These are phyloP conservation scores for Drosophila gaucha DNA, from an alignment of 2,888 invertebrate genomes.

Conservation along the genomic window DNA sequence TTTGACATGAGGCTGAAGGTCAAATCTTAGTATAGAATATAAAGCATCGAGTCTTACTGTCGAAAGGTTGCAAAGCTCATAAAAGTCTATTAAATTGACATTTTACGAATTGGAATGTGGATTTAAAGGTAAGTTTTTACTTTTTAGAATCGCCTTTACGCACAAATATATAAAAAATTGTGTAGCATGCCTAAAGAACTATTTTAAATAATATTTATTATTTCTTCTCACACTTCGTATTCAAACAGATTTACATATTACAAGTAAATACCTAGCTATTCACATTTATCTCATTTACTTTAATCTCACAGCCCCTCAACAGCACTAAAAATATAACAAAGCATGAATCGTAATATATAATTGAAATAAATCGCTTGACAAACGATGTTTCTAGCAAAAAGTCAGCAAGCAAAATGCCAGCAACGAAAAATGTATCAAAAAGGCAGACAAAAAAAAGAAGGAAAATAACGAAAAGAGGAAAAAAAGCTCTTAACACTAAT, in stretches of 20 bases:
- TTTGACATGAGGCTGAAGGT: constrained; percentile 14
- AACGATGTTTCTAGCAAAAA: constrained; percentile 54
- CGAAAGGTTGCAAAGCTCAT: neutral
- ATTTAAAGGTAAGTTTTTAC: neutral
- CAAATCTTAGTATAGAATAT: constrained; percentile 5
- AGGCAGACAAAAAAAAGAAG: constrained; percentile 3
- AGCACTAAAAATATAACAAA: constrained; percentile 24
- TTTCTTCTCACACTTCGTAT: neutral
- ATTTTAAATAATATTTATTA: too few relatives aligned
- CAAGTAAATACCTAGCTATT: neutral
- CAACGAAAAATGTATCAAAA: constrained; percentile 30
- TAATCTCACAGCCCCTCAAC: constrained; percentile 6
- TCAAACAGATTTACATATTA: neutral
- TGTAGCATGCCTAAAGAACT: neutral
- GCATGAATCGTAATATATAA: constrained; percentile 52
- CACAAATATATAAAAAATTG: too few relatives aligned
- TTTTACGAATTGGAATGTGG: neutral
- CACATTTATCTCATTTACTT: constrained; percentile 9
- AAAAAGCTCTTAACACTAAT: constrained; percentile 66
- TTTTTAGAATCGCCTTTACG: too few relatives aligned
- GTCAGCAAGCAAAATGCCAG: constrained; percentile 21
- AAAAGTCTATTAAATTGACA: neutral
- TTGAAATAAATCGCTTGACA: constrained; percentile 80
- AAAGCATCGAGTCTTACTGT: neutral
- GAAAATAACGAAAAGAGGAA: neutral